Evolutionary conservation across 2,888 invertebrate species (phyloP).

Genomic region (Phengaris arion): DNA sequence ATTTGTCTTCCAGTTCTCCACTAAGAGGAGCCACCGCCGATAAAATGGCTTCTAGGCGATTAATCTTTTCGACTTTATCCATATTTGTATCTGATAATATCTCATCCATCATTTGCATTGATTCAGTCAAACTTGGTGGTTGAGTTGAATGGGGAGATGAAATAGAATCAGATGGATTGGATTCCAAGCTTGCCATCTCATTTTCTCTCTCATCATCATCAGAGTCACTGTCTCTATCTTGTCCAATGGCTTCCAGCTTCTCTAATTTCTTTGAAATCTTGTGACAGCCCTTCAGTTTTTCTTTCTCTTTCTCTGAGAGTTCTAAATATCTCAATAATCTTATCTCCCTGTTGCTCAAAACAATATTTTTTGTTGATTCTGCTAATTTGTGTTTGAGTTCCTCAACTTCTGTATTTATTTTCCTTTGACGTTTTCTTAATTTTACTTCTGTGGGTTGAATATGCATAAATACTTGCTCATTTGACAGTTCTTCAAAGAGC

Average conservation of each 20-base stretch:
- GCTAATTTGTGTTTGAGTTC: constrained; percentile 90
- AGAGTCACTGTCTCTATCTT: constrained; percentile 87
- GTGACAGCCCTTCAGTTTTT: constrained; percentile 92
- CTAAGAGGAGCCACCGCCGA: constrained; percentile 88
- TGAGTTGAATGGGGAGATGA: constrained; percentile 88
- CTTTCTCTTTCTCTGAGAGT: constrained; percentile 94
- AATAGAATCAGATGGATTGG: constrained; percentile 87
- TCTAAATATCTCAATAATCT: constrained; percentile 92
- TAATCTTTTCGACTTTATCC: constrained; percentile 91
- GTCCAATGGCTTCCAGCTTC: constrained; percentile 89
- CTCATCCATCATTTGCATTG: constrained; percentile 93
- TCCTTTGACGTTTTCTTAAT: constrained; percentile 91
- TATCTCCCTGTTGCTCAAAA: constrained; percentile 94
- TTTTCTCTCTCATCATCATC: constrained; percentile 86
- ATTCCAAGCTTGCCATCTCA: constrained; percentile 90
- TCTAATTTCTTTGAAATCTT: constrained; percentile 96
- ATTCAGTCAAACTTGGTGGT: constrained; percentile 90
- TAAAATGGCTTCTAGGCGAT: constrained; percentile 90
- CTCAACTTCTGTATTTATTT: constrained; percentile 94
- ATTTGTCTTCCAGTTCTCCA: constrained; percentile 77
- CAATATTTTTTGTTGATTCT: constrained; percentile 90
- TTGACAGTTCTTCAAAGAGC: constrained; percentile 90
- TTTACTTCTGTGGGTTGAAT: constrained; percentile 93
- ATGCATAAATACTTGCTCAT: constrained; percentile 92
- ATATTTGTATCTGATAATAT: constrained; percentile 89